Evolutionary conservation across 1,140 invertebrate genomes (phyloP).

Genomic region (Choristoneura fumiferana): DNA sequence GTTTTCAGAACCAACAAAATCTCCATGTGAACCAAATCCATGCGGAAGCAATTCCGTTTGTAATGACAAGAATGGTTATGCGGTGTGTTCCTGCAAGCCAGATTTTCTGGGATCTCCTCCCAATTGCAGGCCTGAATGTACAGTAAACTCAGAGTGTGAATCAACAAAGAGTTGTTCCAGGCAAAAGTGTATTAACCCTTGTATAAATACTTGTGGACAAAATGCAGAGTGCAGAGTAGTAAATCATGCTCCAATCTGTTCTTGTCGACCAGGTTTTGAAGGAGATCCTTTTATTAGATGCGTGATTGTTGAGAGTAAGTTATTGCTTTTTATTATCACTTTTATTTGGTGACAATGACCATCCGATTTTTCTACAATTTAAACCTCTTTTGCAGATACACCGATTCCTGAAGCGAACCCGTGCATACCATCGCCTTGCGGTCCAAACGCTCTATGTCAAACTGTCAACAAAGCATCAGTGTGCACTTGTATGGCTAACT

Average conservation of each 20-base stretch:
- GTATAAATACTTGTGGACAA: slow-evolving; percentile 84
- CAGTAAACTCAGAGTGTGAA: slow-evolving; percentile 88
- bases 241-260: slow-evolving; percentile 87
- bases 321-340: slow-evolving; percentile 75
- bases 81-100: slow-evolving; percentile 81
- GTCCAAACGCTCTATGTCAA: slow-evolving; percentile 85
- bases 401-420: slow-evolving; percentile 77
- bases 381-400: slow-evolving; percentile 33
- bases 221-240: slow-evolving; percentile 87
- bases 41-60: slow-evolving; percentile 88
- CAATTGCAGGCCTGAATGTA: slow-evolving; percentile 87
- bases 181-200: slow-evolving; percentile 84
- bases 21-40: slow-evolving; percentile 84
- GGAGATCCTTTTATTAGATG: slow-evolving; percentile 85
- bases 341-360: not conserved
- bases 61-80: slow-evolving; percentile 80
- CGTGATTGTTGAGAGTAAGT: slow-evolving; percentile 52
- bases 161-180: slow-evolving; percentile 88
- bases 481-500: slow-evolving; percentile 84
- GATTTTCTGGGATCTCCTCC: slow-evolving; percentile 82
- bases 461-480: slow-evolving; percentile 80
- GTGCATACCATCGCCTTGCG: slow-evolving; percentile 86
- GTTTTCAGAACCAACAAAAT: slow-evolving; percentile 52
- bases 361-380: slow-evolving; percentile 15
- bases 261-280: slow-evolving; percentile 79